These are phyloP conservation scores for Coleophora deauratella DNA, from an alignment of 2,888 invertebrate genomes.

Conservation along the genomic window DNA sequence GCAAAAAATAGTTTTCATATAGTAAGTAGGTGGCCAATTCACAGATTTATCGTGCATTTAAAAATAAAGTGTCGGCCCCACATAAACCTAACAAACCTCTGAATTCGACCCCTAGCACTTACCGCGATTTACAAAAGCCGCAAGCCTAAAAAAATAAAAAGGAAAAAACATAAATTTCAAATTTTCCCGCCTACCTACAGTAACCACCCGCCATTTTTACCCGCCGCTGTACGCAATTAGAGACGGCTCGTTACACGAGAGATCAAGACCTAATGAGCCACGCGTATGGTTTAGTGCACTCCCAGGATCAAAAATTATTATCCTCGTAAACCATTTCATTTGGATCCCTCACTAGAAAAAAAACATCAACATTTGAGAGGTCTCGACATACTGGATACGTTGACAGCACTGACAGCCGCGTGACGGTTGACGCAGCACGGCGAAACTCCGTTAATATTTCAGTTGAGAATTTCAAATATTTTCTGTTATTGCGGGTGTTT, in stretches of 20 bases:
- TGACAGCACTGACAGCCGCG: conserved; percentile 41
- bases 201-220: conserved; percentile 34
- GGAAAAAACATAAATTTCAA: conserved; percentile 51
- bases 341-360: conserved; percentile 19
- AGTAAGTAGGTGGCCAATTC: too few relatives aligned
- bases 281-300: conserved; percentile 62
- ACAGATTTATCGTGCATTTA: too few relatives aligned
- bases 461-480: conserved; percentile 19
- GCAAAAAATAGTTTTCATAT: too few relatives aligned
- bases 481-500: conserved; percentile 17
- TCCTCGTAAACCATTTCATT: conserved; percentile 31
- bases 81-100: too few relatives aligned
- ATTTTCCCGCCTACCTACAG: conserved; percentile 31
- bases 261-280: conserved; percentile 68
- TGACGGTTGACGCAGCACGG: conserved; percentile 38
- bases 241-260: conserved; percentile 56
- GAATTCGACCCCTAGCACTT: too few relatives aligned
- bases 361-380: conserved; percentile 6
- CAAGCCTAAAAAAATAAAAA: conserved; percentile 22
- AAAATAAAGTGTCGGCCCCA: too few relatives aligned
- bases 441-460: conserved; percentile 30
- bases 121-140: too few relatives aligned
- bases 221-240: conserved; percentile 50
- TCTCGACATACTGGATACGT: conserved; percentile 22
- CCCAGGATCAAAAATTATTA: conserved; percentile 61